These are phyloP conservation scores for Amazona finschi DNA, from an alignment of 2,797 vertebrate genomes.

Conservation along the genomic window DNA sequence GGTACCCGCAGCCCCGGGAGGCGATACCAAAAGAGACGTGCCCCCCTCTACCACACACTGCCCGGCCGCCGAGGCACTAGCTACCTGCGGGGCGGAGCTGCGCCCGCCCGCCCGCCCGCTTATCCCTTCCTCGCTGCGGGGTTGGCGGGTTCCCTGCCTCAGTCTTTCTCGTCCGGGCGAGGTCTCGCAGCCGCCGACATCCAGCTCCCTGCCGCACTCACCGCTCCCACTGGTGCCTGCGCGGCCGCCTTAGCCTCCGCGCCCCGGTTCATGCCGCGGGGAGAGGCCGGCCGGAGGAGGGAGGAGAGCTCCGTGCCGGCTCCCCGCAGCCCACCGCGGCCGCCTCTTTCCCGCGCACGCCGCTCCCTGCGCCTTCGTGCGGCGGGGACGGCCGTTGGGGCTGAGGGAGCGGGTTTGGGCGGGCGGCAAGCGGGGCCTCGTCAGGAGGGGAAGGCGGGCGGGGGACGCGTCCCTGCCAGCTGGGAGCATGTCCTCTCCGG, in stretches of 20 bases:
- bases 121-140: background rate
- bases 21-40: background rate
- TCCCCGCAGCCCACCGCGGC: background rate
- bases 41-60: background rate
- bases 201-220: background rate
- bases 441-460: background rate
- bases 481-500: background rate
- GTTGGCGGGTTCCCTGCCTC: background rate
- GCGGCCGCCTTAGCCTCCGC: background rate
- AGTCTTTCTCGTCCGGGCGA: background rate
- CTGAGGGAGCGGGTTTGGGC: background rate
- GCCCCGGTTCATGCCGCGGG: background rate
- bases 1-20: background rate
- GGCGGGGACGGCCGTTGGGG: background rate
- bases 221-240: background rate
- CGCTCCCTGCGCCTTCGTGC: background rate
- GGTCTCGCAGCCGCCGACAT: background rate
- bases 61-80: too few relatives aligned
- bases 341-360: background rate
- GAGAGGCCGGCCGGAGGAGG: background rate
- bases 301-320: background rate
- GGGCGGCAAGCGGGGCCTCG: background rate
- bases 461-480: background rate
- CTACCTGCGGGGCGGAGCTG: background rate
- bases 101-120: background rate